Conservation (phyloP, 1,140 invertebrate genomes). For the Eulimnadia texana region DNA sequence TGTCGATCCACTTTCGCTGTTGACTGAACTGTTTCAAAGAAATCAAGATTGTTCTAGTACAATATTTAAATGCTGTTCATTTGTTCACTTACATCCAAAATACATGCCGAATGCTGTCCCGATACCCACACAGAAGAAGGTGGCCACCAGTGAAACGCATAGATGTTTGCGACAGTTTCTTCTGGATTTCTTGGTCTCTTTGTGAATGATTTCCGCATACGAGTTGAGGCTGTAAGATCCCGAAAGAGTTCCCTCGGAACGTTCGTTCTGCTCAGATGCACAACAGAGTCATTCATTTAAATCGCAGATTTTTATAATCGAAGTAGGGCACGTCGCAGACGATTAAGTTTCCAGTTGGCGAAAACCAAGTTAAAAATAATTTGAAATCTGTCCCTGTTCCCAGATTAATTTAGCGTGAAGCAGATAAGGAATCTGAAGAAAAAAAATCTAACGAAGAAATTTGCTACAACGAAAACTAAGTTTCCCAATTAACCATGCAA, state of each 20-base stretch:
- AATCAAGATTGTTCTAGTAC: not conserved
- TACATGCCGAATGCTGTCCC: conserved; percentile 8
- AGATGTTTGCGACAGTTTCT: conserved; percentile 1
- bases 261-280: not conserved
- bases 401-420: too few species aligned
- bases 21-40: not conserved
- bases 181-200: conserved; percentile 1
- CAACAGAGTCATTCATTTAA: not conserved
- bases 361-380: not conserved
- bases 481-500: too few species aligned
- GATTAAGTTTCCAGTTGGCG: too few species aligned
- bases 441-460: not conserved
- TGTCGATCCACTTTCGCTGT: conserved; percentile 23
- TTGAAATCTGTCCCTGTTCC: too few species aligned
- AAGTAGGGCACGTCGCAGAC: too few species aligned
- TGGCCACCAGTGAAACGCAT: not conserved
- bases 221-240: not conserved
- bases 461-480: not conserved
- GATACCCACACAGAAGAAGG: not conserved
- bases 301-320: too few species aligned
- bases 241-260: not conserved
- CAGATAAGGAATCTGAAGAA: not conserved
- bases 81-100: not conserved
- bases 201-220: not conserved
- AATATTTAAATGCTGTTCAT: not conserved